Conservation (phyloP, 1,140 invertebrate genomes). For the Bombus superbus region DNA sequence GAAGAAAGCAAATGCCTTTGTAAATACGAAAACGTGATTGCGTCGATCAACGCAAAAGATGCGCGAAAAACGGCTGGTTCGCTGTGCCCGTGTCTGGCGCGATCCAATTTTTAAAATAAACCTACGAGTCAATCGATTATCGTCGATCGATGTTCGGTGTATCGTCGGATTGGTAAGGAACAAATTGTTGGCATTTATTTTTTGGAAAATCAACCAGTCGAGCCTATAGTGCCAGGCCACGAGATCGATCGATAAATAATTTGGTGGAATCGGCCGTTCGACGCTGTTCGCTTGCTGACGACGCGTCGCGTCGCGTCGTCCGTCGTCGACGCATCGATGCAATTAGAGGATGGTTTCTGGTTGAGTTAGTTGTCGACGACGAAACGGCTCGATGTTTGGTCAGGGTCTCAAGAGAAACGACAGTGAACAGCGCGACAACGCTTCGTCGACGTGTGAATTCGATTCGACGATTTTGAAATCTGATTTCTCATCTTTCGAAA, state of each 20-base stretch:
- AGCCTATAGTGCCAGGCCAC: not conserved
- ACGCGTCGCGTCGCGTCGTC: conserved; percentile 43
- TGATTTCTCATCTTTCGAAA: not conserved
- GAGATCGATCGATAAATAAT: conserved; percentile 69
- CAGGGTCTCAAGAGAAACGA: not conserved
- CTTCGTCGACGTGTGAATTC: not conserved
- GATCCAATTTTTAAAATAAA: no score
- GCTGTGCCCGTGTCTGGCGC: no score
- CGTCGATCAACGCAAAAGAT: no score
- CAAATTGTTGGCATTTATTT: conserved; percentile 38
- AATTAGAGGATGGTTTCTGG: conserved; percentile 6
- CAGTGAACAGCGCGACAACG: not conserved
- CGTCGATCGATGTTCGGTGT: no score
- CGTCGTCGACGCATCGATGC: conserved; percentile 28
- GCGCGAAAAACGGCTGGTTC: no score
- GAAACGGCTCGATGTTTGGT: not conserved
- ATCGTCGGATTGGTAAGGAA: not conserved
- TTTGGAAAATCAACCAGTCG: conserved; percentile 12
- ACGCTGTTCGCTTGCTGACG: conserved; percentile 43
- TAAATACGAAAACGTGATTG: no score
- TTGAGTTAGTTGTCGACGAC: not conserved
- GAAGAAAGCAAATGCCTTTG: no score
- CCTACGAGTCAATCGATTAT: no score
- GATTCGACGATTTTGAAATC: not conserved
- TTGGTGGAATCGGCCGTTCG: conserved; percentile 33